Percentiles rank a stretch among this genome's conserved stretches.
Conservation (phyloP, 2,797 vertebrate species). For the Urosaurus nigricauda region DNA sequence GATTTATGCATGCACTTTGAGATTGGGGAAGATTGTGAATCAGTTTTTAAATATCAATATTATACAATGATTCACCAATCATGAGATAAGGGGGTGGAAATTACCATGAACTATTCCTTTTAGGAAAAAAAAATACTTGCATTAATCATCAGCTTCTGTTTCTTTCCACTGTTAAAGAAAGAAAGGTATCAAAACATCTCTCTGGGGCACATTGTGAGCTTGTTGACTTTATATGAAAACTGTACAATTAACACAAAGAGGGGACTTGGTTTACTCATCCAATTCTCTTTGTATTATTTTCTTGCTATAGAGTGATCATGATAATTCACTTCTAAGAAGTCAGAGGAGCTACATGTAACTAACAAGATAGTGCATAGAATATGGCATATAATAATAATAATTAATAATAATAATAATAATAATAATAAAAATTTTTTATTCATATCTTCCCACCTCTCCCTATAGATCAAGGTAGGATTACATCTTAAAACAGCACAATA, state of each 20-base stretch:
- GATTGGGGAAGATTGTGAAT: not conserved
- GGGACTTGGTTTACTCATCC: not conserved
- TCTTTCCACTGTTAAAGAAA: not conserved
- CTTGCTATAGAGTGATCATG: not conserved
- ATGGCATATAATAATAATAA: too few species aligned
- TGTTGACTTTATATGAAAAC: not conserved
- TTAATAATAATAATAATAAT: too few species aligned
- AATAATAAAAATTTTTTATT: too few species aligned
- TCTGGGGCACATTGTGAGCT: not conserved
- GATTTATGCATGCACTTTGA: not conserved
- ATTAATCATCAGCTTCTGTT: not conserved
- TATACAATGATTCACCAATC: not conserved
- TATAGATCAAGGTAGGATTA: too few species aligned
- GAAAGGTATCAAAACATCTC: not conserved
- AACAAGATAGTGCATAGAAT: not conserved
- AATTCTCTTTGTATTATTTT: not conserved
- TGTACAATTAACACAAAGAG: not conserved
- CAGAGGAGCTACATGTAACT: not conserved
- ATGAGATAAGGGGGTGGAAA: not conserved
- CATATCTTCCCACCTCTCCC: too few species aligned
- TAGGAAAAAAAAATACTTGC: not conserved
- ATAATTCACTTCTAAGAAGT: not conserved
- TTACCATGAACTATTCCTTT: not conserved
- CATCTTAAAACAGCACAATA: too few species aligned
- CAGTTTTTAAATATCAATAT: not conserved